Evolutionary conservation across 2,113 vertebrate species (phyloP).

Genomic region (Opisthocomus hoazin): DNA sequence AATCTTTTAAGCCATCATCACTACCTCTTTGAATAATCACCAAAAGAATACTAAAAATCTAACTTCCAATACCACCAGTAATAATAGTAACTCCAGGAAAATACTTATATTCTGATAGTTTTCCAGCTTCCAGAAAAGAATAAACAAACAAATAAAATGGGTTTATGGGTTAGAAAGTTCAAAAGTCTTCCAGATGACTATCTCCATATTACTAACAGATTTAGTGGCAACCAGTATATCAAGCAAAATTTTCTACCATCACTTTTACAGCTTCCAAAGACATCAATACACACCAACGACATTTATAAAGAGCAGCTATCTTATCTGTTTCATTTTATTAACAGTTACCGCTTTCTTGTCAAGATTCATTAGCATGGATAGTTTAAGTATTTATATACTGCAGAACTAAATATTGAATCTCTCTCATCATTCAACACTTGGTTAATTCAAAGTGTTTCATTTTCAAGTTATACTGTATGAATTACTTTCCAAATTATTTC

Average conservation of each 20-base stretch:
- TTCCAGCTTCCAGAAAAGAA: not conserved
- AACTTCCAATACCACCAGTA: not conserved
- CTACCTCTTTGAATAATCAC: not conserved
- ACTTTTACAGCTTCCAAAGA: not conserved
- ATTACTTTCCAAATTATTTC: not conserved
- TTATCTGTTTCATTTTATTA: not conserved
- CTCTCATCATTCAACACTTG: not conserved
- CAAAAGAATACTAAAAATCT: not conserved
- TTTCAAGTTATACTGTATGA: not conserved
- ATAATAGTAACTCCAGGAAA: not conserved
- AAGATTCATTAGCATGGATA: not conserved
- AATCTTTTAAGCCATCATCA: not conserved
- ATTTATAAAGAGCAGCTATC: not conserved
- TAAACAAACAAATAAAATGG: accelerated
- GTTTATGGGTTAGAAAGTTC: not conserved
- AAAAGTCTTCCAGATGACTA: not conserved
- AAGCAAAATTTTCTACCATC: not conserved
- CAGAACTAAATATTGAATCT: not conserved
- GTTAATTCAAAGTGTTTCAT: not conserved
- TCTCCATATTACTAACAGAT: not conserved
- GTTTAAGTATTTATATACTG: not conserved
- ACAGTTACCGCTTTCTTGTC: not conserved
- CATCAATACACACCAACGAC: not conserved
- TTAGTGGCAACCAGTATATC: not conserved
- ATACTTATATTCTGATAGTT: not conserved